phyloP scores from a whole-genome alignment of 2,113 vertebrate genomes.

The Notarius lentiginosus region DNA sequence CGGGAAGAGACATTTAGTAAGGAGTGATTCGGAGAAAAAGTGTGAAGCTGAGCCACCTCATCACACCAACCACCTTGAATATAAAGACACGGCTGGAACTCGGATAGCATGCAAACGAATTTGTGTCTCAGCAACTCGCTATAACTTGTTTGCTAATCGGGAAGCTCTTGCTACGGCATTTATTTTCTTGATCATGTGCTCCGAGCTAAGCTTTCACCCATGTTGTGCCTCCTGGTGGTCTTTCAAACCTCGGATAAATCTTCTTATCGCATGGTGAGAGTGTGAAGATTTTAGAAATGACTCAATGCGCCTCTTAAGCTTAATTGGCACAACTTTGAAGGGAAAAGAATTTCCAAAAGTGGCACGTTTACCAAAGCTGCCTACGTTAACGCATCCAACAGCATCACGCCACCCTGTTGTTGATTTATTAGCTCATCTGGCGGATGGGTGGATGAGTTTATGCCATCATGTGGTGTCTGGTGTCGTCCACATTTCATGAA shows the following conservation, averaged over 20 bases:
- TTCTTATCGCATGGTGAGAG: not conserved
- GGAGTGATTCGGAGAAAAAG: not conserved
- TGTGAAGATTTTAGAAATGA: not conserved
- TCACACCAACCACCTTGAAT: slow-evolving; percentile 56
- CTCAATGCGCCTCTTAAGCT: not conserved
- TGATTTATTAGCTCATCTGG: not conserved
- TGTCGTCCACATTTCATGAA: no score
- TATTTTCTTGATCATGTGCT: slow-evolving; percentile 11
- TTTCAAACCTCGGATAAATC: slow-evolving; percentile 1
- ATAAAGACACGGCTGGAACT: slow-evolving; percentile 50
- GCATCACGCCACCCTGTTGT: not conserved
- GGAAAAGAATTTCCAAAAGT: not conserved
- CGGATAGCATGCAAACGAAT: not conserved
- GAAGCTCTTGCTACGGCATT: not conserved
- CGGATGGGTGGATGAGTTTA: no score
- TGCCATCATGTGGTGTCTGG: no score
- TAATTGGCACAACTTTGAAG: no score
- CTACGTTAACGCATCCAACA: not conserved
- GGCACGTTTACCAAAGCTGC: not conserved
- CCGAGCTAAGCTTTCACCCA: slow-evolving; percentile 1
- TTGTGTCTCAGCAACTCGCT: not conserved
- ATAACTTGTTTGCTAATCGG: not conserved
- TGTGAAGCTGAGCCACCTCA: slow-evolving; percentile 54
- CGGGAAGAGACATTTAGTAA: not conserved
- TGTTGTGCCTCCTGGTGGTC: slow-evolving; percentile 7